phyloP scores from a whole-genome alignment of 2,113 vertebrate species.

The Plectropomus leopardus region DNA sequence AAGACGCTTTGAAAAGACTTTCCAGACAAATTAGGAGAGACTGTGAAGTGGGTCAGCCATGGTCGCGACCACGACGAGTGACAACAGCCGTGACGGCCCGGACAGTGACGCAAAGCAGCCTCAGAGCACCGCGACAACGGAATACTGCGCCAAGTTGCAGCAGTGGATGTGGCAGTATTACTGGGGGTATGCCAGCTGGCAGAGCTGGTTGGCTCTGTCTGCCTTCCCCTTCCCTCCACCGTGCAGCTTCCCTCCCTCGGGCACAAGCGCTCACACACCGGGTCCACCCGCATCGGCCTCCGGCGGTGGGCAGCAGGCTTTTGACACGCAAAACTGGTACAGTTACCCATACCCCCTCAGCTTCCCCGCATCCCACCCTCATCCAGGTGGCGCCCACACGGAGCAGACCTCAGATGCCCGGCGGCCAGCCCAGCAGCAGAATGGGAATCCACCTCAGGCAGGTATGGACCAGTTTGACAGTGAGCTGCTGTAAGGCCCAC shows the following conservation, averaged over 20 bases:
- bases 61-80: conserved; percentile 24
- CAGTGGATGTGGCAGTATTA: conserved; percentile 95
- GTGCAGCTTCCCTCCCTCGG: conserved; percentile 35
- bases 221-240: conserved; percentile 74
- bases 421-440: conserved; percentile 60
- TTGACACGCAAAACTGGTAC: conserved; percentile 65
- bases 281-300: conserved; percentile 23
- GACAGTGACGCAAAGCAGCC: conserved; percentile 14
- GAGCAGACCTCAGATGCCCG: conserved; percentile 50
- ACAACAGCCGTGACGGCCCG: conserved; percentile 1
- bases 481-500: not conserved
- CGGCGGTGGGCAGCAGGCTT: conserved; percentile 27
- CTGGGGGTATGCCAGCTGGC: conserved; percentile 90
- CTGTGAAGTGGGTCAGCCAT: conserved; percentile 36
- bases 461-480: conserved; percentile 48
- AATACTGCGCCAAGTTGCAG: conserved; percentile 91
- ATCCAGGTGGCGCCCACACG: conserved; percentile 14
- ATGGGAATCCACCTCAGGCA: conserved; percentile 70
- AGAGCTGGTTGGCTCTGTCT: conserved; percentile 83
- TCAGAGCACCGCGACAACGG: conserved; percentile 67
- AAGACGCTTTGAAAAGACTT: not conserved
- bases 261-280: not conserved
- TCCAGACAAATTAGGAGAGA: not conserved
- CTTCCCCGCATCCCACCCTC: conserved; percentile 8
- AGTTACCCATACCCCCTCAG: conserved; percentile 46